These are phyloP conservation scores for Tinamus guttatus DNA, from an alignment of 2,113 vertebrate genomes.

Conservation along the genomic window DNA sequence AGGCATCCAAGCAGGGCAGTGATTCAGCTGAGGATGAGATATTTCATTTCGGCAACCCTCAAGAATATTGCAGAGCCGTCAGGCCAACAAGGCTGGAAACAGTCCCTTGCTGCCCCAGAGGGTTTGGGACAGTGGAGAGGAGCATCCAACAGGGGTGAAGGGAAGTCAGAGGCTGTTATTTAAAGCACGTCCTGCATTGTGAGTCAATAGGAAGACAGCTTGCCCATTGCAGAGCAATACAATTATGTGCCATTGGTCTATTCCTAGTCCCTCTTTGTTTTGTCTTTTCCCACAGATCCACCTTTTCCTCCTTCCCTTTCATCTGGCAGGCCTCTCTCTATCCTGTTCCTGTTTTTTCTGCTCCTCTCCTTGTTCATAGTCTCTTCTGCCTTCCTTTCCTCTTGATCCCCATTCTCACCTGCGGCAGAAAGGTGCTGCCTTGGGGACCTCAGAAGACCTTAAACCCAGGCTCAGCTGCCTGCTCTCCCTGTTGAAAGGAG, in stretches of 20 bases:
- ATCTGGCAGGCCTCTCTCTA: background rate
- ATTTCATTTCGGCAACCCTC: background rate
- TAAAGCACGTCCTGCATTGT: background rate
- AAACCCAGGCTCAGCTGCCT: background rate
- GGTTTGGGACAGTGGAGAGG: accelerated
- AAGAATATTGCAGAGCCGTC: accelerated
- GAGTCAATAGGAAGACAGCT: background rate
- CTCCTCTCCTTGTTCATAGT: background rate
- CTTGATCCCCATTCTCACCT: background rate
- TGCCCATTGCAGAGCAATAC: background rate
- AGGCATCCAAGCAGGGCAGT: background rate
- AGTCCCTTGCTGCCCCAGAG: accelerated
- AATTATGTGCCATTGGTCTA: background rate
- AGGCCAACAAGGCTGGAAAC: background rate
- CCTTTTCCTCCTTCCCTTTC: background rate
- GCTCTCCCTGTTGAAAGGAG: background rate
- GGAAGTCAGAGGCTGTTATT: background rate
- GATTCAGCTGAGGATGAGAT: background rate
- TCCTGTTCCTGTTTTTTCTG: background rate
- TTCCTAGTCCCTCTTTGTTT: background rate
- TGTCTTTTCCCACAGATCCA: background rate
- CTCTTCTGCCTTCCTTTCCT: background rate
- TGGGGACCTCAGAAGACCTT: background rate
- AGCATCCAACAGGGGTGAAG: background rate
- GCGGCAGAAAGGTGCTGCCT: background rate